Percentiles rank a stretch among this genome's conserved stretches.
Conservation (phyloP, 2,888 invertebrate genomes). For the Drosophila austrosaltans region DNA sequence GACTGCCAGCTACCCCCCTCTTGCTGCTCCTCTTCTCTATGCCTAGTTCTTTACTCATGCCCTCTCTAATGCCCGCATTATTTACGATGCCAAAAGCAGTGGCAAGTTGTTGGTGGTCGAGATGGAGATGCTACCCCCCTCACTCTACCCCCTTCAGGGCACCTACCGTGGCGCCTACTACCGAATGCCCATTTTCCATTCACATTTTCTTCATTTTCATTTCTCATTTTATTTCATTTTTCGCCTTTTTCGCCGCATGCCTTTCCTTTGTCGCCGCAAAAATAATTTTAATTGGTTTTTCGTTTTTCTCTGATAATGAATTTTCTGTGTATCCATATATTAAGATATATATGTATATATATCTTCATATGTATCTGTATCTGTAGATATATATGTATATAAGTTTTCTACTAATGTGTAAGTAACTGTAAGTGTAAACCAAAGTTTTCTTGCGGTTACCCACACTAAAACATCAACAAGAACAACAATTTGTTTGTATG, state of each 20-base stretch:
- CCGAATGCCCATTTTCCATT: constrained; percentile 49
- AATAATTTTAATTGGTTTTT: constrained; percentile 74
- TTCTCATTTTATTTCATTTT: constrained; percentile 61
- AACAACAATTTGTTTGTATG: constrained; percentile 10
- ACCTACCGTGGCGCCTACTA: constrained; percentile 1
- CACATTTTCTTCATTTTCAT: constrained; percentile 74
- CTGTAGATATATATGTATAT: constrained; percentile 15
- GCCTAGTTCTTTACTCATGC: neutral
- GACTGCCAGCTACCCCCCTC: constrained; percentile 24
- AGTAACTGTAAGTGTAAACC: constrained; percentile 19
- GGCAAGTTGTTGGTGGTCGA: constrained; percentile 16
- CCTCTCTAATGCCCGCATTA: constrained; percentile 74
- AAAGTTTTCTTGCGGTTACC: constrained; percentile 8
- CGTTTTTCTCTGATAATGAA: constrained; percentile 39
- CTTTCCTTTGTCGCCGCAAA: constrained; percentile 61
- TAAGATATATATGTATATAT: neutral
- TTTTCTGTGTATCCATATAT: constrained; percentile 36
- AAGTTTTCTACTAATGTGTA: neutral
- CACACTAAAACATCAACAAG: constrained; percentile 4
- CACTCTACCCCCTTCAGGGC: constrained; percentile 53
- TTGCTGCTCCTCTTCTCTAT: neutral
- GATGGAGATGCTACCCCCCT: constrained; percentile 47
- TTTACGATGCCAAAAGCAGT: constrained; percentile 60
- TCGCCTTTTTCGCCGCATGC: constrained; percentile 36
- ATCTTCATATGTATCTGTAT: constrained; percentile 28